Conservation (phyloP, 2,888 invertebrate genomes). For the Strigamia transsilvanica region DNA sequence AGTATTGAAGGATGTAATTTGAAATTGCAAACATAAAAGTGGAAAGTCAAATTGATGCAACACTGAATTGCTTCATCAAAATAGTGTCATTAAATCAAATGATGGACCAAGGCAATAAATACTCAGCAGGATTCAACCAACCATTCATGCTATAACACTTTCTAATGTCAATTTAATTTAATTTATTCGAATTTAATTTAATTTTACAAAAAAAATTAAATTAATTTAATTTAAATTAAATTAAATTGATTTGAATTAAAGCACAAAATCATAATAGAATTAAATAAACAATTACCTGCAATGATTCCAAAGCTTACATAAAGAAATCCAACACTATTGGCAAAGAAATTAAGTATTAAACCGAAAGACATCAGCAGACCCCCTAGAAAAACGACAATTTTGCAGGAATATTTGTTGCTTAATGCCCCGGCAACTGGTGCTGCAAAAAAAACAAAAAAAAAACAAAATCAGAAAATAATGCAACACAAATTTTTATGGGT, state of each 20-base stretch:
- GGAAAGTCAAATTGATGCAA: conserved; percentile 8
- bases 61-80: conserved; percentile 32
- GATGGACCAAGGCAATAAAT: conserved; percentile 19
- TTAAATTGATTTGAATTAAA: too few relatives aligned
- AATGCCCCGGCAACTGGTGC: conserved; percentile 78
- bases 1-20: background rate
- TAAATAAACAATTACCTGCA: conserved; percentile 68
- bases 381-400: conserved; percentile 76
- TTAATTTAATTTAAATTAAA: too few relatives aligned
- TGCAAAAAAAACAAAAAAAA: conserved; percentile 58
- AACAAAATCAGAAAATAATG: background rate
- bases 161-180: background rate
- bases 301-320: conserved; percentile 77
- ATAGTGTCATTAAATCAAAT: conserved; percentile 23
- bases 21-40: conserved; percentile 4
- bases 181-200: too few relatives aligned
- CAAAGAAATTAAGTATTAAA: conserved; percentile 75
- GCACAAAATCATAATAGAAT: background rate
- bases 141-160: background rate
- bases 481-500: background rate
- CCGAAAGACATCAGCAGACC: conserved; percentile 77
- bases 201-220: too few relatives aligned
- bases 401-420: conserved; percentile 72
- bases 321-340: conserved; percentile 74
- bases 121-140: conserved; percentile 19